Base-by-base conservation (phyloP, 2,888 invertebrate genomes). In the Caenorhabditis sp. region DNA sequence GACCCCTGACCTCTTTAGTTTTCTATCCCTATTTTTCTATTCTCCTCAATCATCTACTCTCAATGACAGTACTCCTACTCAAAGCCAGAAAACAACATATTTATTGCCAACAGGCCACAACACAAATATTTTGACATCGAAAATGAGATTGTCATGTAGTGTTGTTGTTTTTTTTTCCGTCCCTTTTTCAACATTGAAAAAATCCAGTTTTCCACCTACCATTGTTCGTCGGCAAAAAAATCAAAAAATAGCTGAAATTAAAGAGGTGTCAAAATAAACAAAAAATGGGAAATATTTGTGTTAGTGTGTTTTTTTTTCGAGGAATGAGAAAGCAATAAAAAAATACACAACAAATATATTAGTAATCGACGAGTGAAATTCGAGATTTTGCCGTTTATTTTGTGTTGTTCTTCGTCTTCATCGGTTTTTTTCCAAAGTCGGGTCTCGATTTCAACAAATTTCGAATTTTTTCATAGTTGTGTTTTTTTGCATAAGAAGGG, bases 211-310 rank as follows among this genome's bases (percentile, higher is more conserved):
- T 43, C 17, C 17, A 5, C 14, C 17, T 43, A 17, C 14, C 14
- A 6, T 17, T 17, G 3, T 10, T 3, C 43, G 14, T 14, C 14
- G 10, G 8, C 12, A 14, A 43, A 43, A 43, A 43, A 43, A 43
- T 10, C 3, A 43, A 43, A 43, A 43, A 43, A 43, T 43, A 17
- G 43, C 43, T 43, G 43, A 43, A 43, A 43, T 43, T 43, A 43
- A 43, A 43, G 43, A 43, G 43, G 43, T 43, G 43, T 43, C 43
- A 43, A 43, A 43, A 43, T 43, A 43, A 43, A 43, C 43, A 43
- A 43, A 43, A 36, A 43, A 43, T 43, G 3, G 17, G 3, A 43
- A 43, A 43, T 43, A 43, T 43, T 43, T 43, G 12, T 43, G 43
- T 43, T n/a, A n/a, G n/a, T n/a, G n/a, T n/a, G n/a, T n/a, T n/a